Percentiles rank a stretch among this genome's conserved stretches.
Conservation (phyloP, 2,113 vertebrate species). For the Platichthys flesus region DNA sequence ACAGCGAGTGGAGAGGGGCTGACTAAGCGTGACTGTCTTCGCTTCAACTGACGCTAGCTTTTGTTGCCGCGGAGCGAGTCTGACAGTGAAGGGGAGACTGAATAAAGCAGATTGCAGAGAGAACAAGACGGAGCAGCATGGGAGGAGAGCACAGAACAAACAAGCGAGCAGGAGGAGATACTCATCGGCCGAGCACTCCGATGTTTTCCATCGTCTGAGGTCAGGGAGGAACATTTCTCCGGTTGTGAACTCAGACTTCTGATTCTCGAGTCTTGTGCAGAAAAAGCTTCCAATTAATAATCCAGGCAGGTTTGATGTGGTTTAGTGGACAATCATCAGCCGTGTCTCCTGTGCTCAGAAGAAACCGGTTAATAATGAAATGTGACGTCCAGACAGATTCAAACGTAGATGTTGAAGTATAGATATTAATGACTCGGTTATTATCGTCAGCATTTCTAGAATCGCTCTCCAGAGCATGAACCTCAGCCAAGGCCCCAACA, state of each 20-base stretch:
- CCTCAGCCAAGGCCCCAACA: too few relatives aligned
- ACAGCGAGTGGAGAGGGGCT: conserved; percentile 37
- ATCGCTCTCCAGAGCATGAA: too few relatives aligned
- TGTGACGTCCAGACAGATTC: neutral
- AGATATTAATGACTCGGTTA: too few relatives aligned
- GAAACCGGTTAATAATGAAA: neutral
- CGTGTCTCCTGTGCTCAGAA: neutral
- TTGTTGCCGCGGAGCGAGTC: conserved; percentile 28
- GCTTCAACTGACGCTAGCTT: conserved; percentile 46
- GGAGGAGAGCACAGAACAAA: conserved; percentile 29
- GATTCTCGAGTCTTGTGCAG: neutral
- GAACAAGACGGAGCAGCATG: conserved; percentile 7
- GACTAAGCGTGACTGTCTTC: conserved; percentile 49
- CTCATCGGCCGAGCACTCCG: neutral
- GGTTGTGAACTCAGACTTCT: neutral
- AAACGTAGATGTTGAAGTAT: too few relatives aligned
- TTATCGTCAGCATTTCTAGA: too few relatives aligned
- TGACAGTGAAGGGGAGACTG: neutral
- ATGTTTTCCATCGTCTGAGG: neutral
- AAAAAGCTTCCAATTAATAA: neutral
- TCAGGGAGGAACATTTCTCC: neutral
- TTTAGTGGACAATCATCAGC: neutral
- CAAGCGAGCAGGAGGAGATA: conserved; percentile 20
- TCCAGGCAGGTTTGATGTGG: neutral
- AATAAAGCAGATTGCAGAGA: neutral